These are phyloP conservation scores for Magallana gigas DNA, from an alignment of 1,140 invertebrate genomes.

Conservation along the genomic window DNA sequence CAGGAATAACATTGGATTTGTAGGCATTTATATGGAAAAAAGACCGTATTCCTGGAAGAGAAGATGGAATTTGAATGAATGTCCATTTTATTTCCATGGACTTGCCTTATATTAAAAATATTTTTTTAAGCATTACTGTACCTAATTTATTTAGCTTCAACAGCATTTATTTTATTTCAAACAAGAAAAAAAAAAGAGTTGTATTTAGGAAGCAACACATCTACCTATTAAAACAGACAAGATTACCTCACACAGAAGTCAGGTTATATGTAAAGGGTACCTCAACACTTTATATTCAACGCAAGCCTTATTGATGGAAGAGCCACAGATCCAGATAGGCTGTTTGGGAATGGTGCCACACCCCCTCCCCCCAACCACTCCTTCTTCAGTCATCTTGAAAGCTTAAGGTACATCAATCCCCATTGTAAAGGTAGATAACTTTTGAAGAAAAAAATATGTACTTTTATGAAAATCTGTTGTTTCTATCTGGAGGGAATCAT, in stretches of 20 bases:
- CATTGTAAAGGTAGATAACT: no score
- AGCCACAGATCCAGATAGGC: background rate
- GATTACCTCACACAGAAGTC: background rate
- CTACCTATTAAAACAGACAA: background rate
- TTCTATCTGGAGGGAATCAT: no score
- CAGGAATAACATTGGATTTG: background rate
- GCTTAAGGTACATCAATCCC: no score
- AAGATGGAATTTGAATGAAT: background rate
- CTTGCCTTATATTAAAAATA: background rate
- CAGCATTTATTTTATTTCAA: no score
- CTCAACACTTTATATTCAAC: background rate
- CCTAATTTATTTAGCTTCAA: no score
- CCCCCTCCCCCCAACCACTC: no score
- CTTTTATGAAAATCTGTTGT: no score
- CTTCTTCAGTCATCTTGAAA: no score
- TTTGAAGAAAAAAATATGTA: no score
- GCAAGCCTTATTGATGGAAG: background rate
- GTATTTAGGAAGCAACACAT: slow-evolving; percentile 6
- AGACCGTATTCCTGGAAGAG: background rate
- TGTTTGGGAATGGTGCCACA: no score
- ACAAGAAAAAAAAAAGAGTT: background rate
- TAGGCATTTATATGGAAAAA: background rate
- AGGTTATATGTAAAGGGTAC: background rate
- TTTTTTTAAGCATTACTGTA: background rate
- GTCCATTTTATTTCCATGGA: background rate